These are phyloP conservation scores for Tribolium madens DNA, from an alignment of 1,140 invertebrate genomes.

Conservation along the genomic window DNA sequence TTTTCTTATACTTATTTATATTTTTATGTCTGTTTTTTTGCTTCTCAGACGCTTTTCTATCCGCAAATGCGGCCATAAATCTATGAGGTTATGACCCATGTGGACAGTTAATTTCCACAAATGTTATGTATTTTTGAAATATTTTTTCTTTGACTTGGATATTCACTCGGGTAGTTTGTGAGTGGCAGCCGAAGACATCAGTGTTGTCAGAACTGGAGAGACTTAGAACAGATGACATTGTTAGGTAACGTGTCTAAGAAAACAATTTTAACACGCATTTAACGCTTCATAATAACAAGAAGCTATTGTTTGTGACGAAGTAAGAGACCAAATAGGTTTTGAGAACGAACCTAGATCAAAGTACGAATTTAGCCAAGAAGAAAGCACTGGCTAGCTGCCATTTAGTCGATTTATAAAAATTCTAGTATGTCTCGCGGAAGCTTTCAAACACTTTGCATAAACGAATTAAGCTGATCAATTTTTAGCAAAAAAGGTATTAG, in stretches of 20 bases:
- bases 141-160: conserved; percentile 11
- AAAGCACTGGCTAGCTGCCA: not conserved
- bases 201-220: not conserved
- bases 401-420: not conserved
- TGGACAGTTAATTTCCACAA: conserved; percentile 2
- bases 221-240: conserved; percentile 20
- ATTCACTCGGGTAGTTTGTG: not conserved
- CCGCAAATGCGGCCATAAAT: conserved; percentile 15
- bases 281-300: not conserved
- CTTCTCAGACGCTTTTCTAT: not conserved
- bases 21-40: conserved; percentile 20
- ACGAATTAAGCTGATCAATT: not conserved
- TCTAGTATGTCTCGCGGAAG: not conserved
- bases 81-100: conserved; percentile 29
- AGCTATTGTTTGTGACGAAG: not conserved
- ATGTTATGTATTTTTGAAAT: not conserved
- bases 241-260: conserved; percentile 1
- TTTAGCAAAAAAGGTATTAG: not conserved
- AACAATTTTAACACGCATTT: not conserved
- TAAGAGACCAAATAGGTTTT: not conserved
- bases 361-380: conserved; percentile 5
- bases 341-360: not conserved
- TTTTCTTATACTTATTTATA: conserved; percentile 4
- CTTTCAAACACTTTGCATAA: not conserved
- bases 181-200: conserved; percentile 7